Evolutionary conservation across 2,113 vertebrate species (phyloP), one percentile per base, ranked within the genome.

Genomic region (Pontoporia blainvillei): DNA sequence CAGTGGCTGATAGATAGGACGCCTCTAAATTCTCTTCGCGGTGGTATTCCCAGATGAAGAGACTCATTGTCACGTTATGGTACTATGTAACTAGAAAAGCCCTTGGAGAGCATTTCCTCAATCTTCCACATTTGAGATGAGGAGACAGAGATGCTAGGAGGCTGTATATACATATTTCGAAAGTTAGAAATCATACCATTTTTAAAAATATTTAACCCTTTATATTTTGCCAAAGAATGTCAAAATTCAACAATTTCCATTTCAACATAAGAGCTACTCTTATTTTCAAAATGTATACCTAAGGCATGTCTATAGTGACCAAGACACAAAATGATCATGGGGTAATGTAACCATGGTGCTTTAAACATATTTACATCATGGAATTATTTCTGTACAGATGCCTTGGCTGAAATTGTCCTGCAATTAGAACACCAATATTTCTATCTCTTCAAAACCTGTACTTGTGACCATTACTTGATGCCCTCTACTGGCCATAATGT

Each of bases 401-500:
- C 17, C 90, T 79, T 83, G 61, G 31, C 44, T 76, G 29, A 93
- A 93, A 95, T 54, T 87, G 76, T 69, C 46, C 76, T 88, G n/a
- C 72, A 82, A 4, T 72, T 89, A 72, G 73, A 78, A 83, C 39
- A 46, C 29, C 64, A 72, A 13, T 78, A 44, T 85, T 94, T 83
- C 86, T 87, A 1, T 90, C 66, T 59, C 85, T 59, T 34, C 61
- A 62, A 85, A 96, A 46, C 23, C 61, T 92, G n/a, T 36, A 49
- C 57, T 95, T 97, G 9, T 59, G 36, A 84, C 27, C 79, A 94
- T 94, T 92, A 59, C 69, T 75, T 94, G 75, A 90, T 90, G 95
- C 93, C 96, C 91, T 85, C 95, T 97, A 90, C 95, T 97, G 95
- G 97, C 61, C 62, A 46, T 62, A 72, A 85, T n/a, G 25, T 36